Base-by-base conservation (phyloP, 92 coral and sea anemone species). In the Parazoanthus swiftii region DNA sequence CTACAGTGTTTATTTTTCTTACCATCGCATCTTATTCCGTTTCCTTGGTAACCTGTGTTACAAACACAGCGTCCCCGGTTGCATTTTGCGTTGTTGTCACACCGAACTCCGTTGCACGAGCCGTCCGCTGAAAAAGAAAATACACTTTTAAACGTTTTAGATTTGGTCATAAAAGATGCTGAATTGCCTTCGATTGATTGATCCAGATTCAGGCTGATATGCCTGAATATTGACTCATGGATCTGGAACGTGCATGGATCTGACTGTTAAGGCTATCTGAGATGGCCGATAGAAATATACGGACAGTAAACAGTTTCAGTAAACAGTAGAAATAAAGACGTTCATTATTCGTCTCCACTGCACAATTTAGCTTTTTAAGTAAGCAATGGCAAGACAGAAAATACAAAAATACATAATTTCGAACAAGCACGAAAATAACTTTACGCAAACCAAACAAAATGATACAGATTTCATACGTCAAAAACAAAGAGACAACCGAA, bases 1-100 rank as follows among this genome's bases (percentile, higher is more conserved):
- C 74, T 33, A 33, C 77, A 8, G 20, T 29, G 21, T 26, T 14
- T 23, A 21, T 71, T 73, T 73, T 73, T 0, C 81, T 46, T 77
- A 77, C 76, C 76, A 20, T 66, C 14, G 65, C 98, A 94, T 46
- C 46, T 74, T 16, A 42, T 25, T 29, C 95, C 98, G 77, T 94
- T 88, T 39, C 95, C 95, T 71, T 85, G 91, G 89, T 63, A 94
- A 84, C 98, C 98, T 26, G 77, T 46, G 39, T 88, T 89, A 74
- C 98, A 94, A 3, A 88, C 66, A 76, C 98, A 94, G 21, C 94
- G 89, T 5, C 90, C 42, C 0, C 89, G 70, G 73, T 90, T 81
- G 74, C 95, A 91, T 8, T 56, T 70, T 11, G 94, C 98, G 79
- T 94, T 85, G 63, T 77, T 23, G 63, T 82, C 80, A 92, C 94